Evolutionary conservation across 2,797 vertebrate genomes (phyloP), one percentile per base, ranked within the genome.

Genomic region (Podarcis siculus): DNA sequence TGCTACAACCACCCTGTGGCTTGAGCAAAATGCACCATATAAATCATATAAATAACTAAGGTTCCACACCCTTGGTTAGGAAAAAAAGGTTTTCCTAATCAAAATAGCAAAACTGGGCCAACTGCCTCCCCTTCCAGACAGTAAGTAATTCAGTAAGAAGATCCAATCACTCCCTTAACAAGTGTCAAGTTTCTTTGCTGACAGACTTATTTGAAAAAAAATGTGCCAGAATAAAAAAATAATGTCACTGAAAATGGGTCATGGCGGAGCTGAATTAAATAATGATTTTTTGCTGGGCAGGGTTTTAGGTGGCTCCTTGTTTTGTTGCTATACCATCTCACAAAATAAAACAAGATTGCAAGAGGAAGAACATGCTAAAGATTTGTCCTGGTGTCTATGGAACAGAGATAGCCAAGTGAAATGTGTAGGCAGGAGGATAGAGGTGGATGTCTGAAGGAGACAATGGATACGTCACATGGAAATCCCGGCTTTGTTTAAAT

Each of bases 401-500:
- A 7, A 12, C 4, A 25, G 88, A 66, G 12, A 76, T 37, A 55
- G 78, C 58, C 25, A 81, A 67, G 42, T 49, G 27, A 85, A 85
- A 49, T 45, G 37, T 17, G 69, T n/a, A 27, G 58, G 37, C 37
- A 58, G 49, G 73, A 73, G 67, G 77, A 73, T 55, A 15, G 25
- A 82, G 15, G 39, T 83, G n/a, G 4, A 19, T 42, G 10, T n/a
- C 13, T 71, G 39, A 27, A 61, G 78, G 72, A 75, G n/a, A 87
- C 21, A 32, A 37, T 64, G 7, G 55, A 85, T 23, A 17, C 72
- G 37, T 49, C 45, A 82, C 35, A 82, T 89, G 42, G 71, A 58
- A 23, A 84, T 82, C 49, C 4, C 75, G 37, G 76, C 91, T 86
- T 71, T 35, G 83, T 87, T 86, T 71, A 64, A 88, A 72, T 12